Evolutionary conservation across 2,888 invertebrate genomes (phyloP).

Genomic region (Saturnia japonica): DNA sequence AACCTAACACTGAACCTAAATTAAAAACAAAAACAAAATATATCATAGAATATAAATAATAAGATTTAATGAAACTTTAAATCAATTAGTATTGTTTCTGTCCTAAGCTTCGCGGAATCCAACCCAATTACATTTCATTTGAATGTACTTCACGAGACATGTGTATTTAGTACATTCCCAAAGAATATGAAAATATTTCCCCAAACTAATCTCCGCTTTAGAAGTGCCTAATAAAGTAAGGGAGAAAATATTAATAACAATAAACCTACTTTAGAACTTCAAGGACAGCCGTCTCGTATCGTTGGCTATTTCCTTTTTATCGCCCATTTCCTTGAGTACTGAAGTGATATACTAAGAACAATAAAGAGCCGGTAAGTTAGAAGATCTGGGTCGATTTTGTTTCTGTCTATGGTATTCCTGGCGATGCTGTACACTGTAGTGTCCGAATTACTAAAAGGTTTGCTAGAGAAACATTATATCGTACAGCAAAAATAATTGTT

Average conservation of each 20-base stretch:
- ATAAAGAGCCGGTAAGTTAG: conserved; percentile 8
- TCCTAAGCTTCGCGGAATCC: too few relatives aligned
- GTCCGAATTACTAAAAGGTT: conserved; percentile 2
- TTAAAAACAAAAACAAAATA: too few relatives aligned
- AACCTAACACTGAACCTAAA: too few relatives aligned
- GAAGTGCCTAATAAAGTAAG: conserved; percentile 13
- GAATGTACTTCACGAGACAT: background rate
- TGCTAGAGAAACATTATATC: background rate
- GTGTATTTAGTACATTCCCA: conserved; percentile 8
- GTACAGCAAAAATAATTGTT: background rate
- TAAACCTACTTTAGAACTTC: conserved; percentile 13
- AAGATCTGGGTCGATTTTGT: conserved; percentile 10
- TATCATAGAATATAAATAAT: too few relatives aligned
- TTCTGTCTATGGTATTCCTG: background rate
- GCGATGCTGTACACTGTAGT: conserved; percentile 4
- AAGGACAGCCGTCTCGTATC: conserved; percentile 20
- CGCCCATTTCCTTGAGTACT: conserved; percentile 21
- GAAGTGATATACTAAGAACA: conserved; percentile 17
- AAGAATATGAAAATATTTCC: conserved; percentile 8
- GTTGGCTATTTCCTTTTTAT: conserved; percentile 22
- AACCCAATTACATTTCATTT: too few relatives aligned
- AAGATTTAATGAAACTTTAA: too few relatives aligned
- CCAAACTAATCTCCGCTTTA: conserved; percentile 10
- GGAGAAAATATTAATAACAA: conserved; percentile 13
- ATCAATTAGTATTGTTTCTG: too few relatives aligned